Base-by-base conservation (phyloP, 2,113 vertebrate genomes). In the Pterophyllum scalare region DNA sequence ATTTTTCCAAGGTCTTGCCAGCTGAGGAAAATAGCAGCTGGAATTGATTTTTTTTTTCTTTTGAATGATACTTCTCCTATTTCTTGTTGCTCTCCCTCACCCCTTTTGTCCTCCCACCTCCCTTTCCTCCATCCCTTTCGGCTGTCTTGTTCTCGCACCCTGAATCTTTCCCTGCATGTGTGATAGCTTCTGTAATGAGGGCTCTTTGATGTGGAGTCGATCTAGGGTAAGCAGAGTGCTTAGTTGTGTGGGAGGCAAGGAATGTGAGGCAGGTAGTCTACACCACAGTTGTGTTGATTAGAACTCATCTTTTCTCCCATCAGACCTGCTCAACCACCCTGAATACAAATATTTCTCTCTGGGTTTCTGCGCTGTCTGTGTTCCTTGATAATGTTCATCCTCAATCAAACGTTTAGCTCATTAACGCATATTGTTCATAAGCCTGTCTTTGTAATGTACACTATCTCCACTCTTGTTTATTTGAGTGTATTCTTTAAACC, bases 151-250 rank as follows among this genome's bases (percentile, higher is more conserved):
- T 78, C 70, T 24, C 59, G 19, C 38, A 56, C 40, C 31, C 19
- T 17, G 67, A 75, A 72, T 83, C 70, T 82, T 56, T 75, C 59
- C 54, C 54, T 89, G 80, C 87, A 84, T 84, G 84, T 80, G 62
- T 79, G 84, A 88, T 80, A 22, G 59, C 57, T 60, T 74, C 78
- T 81, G 77, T 85, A 87, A 88, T 83, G 79, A 84, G 75, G 15
- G 19, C 49, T 72, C 75, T 92, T 93, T 93, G 87, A 93, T 85
- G 85, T 89, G 81, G 35, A 79, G 59, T 80, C 75, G 72, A 82
- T 91, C 80, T 72, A n/a, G 75, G 77, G 80, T 92, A 88, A 88
- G 84, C 86, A 81, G 65, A 64, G 77, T 59, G 82, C 61, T 87
- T 76, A 70, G 80, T 58, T 81, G 80, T 77, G 72, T 57, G 46